Percentiles rank a stretch among this genome's conserved stretches.
Evolutionary conservation across 2,113 vertebrate genomes (phyloP).

Genomic region (Etheostoma spectabile): DNA sequence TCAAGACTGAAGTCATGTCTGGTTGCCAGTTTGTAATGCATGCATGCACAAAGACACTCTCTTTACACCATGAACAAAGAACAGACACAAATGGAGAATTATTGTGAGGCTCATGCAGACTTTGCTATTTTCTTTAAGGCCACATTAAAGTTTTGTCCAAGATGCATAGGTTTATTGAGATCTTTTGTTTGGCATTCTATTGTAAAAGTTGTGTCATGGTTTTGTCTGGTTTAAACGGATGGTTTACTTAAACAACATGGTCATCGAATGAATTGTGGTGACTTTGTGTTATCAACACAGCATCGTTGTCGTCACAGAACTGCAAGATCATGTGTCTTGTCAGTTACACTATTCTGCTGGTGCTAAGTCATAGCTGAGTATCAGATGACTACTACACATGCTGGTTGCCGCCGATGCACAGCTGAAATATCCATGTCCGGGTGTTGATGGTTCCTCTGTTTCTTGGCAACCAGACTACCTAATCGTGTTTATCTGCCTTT

Average conservation of each 20-base stretch:
- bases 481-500: conserved; percentile 63
- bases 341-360: conserved; percentile 61
- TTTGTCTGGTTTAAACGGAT: conserved; percentile 22
- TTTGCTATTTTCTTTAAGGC: not conserved
- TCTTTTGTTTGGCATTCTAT: not conserved
- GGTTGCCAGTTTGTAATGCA: conserved; percentile 42
- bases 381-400: conserved; percentile 76
- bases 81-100: conserved; percentile 33
- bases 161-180: not conserved
- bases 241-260: not conserved
- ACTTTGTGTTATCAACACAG: conserved; percentile 43
- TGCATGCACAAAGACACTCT: conserved; percentile 61
- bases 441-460: conserved; percentile 68
- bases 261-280: conserved; percentile 15
- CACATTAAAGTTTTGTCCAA: not conserved
- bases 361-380: conserved; percentile 64
- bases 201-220: not conserved
- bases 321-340: conserved; percentile 67
- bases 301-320: conserved; percentile 51
- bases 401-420: conserved; percentile 42
- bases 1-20: conserved; percentile 68
- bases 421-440: conserved; percentile 74
- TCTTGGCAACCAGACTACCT: conserved; percentile 72
- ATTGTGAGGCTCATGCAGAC: not conserved
- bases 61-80: conserved; percentile 51